A percentile compares a stretch with the other conserved stretches of the same genome.
Evolutionary conservation across 2,888 invertebrate genomes (phyloP).

Genomic region (Allacma fusca): DNA sequence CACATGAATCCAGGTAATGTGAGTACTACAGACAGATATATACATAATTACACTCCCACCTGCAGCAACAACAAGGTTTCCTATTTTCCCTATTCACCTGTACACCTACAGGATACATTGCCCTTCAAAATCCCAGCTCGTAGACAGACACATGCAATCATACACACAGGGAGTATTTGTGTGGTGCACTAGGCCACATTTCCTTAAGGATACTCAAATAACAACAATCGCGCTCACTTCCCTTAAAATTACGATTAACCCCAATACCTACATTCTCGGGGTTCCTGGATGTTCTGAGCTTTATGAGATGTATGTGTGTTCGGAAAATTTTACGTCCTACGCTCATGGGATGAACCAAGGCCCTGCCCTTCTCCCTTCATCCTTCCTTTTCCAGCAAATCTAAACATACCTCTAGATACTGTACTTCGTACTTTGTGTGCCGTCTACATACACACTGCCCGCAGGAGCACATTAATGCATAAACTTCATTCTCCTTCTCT

Average conservation of each 20-base stretch:
- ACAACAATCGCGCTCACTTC: conserved; percentile 17
- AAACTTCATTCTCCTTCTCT: no score
- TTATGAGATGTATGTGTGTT: conserved; percentile 5
- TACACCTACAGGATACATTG: conserved; percentile 20
- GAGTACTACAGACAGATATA: no score
- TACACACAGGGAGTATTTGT: not conserved
- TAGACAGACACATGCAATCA: not conserved
- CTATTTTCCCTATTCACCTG: conserved; percentile 37
- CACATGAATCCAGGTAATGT: no score
- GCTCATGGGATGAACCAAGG: no score
- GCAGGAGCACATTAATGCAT: no score
- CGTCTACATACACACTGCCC: no score
- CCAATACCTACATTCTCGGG: conserved; percentile 38
- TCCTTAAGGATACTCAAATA: conserved; percentile 8
- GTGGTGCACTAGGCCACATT: conserved; percentile 18
- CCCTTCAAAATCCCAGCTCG: not conserved
- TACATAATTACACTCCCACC: not conserved
- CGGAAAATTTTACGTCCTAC: no score
- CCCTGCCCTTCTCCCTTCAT: no score
- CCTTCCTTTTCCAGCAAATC: no score
- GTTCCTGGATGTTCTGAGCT: conserved; percentile 29
- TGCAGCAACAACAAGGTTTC: not conserved
- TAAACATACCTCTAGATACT: no score
- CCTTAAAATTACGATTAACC: conserved; percentile 35
- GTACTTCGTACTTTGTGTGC: no score